phyloP scores from a whole-genome alignment of 1,140 invertebrate species.

The Harlomillsia oculata region DNA sequence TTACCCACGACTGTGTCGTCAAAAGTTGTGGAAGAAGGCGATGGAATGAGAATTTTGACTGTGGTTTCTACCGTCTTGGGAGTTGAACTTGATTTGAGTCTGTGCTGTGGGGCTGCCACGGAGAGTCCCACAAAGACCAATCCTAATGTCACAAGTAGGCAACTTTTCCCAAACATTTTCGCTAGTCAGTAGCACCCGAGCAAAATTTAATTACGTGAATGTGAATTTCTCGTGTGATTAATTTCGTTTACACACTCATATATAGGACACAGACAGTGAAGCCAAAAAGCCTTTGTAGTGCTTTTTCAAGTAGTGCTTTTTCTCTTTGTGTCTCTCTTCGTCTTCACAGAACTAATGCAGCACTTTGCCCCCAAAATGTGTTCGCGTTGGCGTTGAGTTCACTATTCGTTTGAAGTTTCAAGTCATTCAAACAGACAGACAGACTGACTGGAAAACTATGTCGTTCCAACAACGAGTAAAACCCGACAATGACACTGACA shows the following conservation, averaged over 20 bases:
- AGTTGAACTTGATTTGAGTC: neutral
- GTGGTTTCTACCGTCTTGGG: slow-evolving; percentile 4
- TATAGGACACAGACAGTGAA: neutral
- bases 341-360: no score
- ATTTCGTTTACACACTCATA: neutral
- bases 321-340: no score
- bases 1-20: no score
- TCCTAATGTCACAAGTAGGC: slow-evolving; percentile 13
- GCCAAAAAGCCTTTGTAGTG: neutral
- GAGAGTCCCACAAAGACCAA: slow-evolving; percentile 13
- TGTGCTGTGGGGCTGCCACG: neutral
- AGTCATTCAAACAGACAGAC: no score
- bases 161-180: slow-evolving; percentile 14
- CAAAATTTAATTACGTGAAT: slow-evolving; percentile 17
- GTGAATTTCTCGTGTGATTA: slow-evolving; percentile 13
- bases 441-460: no score
- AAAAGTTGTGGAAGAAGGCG: neutral
- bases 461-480: no score
- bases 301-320: neutral
- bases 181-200: slow-evolving; percentile 9
- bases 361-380: no score
- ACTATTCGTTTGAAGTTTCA: no score
- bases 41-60: slow-evolving; percentile 14
- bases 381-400: no score
- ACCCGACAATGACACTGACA: no score